Conservation (phyloP, 2,797 vertebrate genomes). For the Sebastes steindachneri region DNA sequence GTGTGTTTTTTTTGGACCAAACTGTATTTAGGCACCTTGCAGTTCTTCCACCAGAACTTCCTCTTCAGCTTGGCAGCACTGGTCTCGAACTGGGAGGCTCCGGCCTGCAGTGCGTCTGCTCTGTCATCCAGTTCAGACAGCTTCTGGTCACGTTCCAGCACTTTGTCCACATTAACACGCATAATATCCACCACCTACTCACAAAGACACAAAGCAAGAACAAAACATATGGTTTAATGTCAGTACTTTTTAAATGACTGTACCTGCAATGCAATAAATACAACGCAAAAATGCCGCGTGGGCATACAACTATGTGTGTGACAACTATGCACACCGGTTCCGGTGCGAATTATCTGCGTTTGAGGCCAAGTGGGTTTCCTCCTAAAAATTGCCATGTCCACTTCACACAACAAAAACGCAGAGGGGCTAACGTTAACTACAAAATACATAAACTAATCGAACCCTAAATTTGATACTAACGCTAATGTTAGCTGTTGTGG, state of each 20-base stretch:
- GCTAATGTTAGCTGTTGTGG: no score
- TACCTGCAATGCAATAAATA: no score
- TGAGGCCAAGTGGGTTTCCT: no score
- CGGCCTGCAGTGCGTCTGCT: constrained; percentile 90
- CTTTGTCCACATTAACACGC: constrained; percentile 93
- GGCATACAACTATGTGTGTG: no score
- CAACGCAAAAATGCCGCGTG: no score
- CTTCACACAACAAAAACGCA: no score
- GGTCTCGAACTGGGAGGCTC: constrained; percentile 93
- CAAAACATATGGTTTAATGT: not conserved
- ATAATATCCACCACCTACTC: constrained; percentile 91
- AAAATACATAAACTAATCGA: no score
- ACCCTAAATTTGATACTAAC: no score
- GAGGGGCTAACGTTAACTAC: no score
- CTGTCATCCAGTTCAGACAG: constrained; percentile 91
- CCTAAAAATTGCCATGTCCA: no score
- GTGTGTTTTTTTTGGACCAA: not conserved
- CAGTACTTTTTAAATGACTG: not conserved
- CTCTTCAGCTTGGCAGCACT: constrained; percentile 92
- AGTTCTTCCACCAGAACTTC: constrained; percentile 95
- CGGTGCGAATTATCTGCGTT: no score
- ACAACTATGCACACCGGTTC: no score
- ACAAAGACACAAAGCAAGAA: not conserved
- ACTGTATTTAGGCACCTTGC: constrained; percentile 71
- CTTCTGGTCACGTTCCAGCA: constrained; percentile 90